These are phyloP conservation scores for Machimus rusticus DNA, from an alignment of 2,888 invertebrate genomes.

Conservation along the genomic window DNA sequence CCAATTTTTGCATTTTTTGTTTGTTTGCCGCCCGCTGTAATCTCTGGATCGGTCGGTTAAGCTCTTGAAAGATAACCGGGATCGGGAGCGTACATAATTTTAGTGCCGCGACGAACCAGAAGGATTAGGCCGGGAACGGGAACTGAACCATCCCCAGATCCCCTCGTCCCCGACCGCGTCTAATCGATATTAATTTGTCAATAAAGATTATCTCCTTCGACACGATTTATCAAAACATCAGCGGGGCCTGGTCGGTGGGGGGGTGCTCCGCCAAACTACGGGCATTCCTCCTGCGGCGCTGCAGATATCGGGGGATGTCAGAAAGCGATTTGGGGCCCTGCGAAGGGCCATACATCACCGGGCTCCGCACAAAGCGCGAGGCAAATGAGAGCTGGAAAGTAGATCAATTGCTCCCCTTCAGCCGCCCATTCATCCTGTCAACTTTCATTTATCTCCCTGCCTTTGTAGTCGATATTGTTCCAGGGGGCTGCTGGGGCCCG, in stretches of 20 bases:
- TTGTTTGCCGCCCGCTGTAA: background rate
- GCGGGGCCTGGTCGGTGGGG: background rate
- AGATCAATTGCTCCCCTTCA: constrained; percentile 25
- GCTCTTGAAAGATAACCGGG: background rate
- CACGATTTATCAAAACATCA: constrained; percentile 22
- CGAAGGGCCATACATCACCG: constrained; percentile 16
- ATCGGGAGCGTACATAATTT: background rate
- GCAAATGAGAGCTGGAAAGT: constrained; percentile 7
- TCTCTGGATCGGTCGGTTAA: background rate
- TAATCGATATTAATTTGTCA: constrained; percentile 35
- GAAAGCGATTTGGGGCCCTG: constrained; percentile 6
- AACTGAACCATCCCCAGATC: background rate
- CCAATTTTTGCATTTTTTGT: background rate
- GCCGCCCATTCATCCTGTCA: constrained; percentile 22
- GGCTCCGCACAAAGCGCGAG: background rate
- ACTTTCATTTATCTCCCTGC: constrained; percentile 22
- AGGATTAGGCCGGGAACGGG: background rate
- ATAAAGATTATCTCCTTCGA: constrained; percentile 19
- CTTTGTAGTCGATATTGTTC: background rate
- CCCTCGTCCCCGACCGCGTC: background rate
- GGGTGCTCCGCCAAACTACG: background rate
- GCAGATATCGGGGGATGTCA: constrained; percentile 14
- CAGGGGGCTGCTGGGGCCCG: background rate
- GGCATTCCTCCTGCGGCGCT: constrained; percentile 6
- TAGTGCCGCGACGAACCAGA: background rate